A percentile compares a stretch with the other conserved stretches of the same genome.
Conservation (phyloP, 64 coral and sea anemone genomes). For the Actinia equina region DNA sequence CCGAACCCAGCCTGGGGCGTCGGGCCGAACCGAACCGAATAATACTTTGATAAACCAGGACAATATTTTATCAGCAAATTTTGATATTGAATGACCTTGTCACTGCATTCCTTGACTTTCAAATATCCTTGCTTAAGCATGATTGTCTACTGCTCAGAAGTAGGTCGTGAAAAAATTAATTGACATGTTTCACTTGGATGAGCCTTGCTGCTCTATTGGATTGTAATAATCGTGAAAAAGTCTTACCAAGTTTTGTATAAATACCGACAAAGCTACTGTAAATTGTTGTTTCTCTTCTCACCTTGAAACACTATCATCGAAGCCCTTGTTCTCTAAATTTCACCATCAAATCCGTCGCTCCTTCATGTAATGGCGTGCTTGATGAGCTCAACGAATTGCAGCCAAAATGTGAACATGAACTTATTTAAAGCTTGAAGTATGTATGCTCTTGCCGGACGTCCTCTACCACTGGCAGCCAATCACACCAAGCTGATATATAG, state of each 20-base stretch:
- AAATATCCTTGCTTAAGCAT: not conserved
- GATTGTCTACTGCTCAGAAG: not conserved
- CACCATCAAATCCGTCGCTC: not conserved
- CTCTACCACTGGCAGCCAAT: not conserved
- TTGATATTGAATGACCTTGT: conserved; percentile 10
- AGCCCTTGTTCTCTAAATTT: no score
- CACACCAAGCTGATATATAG: not conserved
- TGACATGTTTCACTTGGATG: not conserved
- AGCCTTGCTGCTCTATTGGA: not conserved
- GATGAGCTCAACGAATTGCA: no score
- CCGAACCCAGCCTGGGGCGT: not conserved
- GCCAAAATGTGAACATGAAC: no score
- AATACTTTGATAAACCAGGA: not conserved
- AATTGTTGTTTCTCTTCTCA: not conserved
- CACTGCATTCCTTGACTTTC: not conserved
- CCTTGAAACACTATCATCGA: not conserved
- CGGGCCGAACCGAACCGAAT: not conserved
- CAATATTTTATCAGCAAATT: not conserved
- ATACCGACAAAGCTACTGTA: no score
- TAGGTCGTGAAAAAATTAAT: not conserved
- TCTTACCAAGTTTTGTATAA: not conserved
- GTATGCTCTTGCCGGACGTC: no score
- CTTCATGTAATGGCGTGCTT: no score
- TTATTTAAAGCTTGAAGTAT: no score
- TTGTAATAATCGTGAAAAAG: no score